phyloP scores from a whole-genome alignment of 2,113 vertebrate genomes.

The Pholis gunnellus region DNA sequence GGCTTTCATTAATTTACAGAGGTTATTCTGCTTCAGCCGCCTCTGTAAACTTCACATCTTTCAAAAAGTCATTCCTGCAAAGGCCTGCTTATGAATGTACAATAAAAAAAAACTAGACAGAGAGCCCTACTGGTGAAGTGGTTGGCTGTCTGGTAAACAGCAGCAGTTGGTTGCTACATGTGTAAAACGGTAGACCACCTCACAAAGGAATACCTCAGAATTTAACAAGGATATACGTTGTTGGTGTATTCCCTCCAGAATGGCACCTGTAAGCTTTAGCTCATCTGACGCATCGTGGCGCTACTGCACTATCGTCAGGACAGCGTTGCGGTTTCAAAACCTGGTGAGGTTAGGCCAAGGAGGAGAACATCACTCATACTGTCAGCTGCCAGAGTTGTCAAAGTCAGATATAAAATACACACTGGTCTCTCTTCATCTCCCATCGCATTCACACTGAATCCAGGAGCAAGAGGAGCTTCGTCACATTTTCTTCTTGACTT shows the following conservation, averaged over 20 bases:
- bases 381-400: too few species aligned
- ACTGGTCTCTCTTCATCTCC: too few species aligned
- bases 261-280: neutral
- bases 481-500: neutral
- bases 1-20: constrained; percentile 39
- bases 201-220: neutral
- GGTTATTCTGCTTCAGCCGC: constrained; percentile 19
- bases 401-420: too few species aligned
- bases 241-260: neutral
- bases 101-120: constrained; percentile 20
- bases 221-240: neutral
- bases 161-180: constrained; percentile 42
- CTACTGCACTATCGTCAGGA: neutral
- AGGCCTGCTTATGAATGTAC: constrained; percentile 24
- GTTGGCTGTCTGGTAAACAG: constrained; percentile 39
- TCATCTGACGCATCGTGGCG: neutral
- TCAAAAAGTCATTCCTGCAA: constrained; percentile 16
- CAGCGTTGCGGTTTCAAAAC: neutral
- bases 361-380: too few species aligned
- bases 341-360: too few species aligned
- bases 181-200: neutral
- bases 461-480: too few species aligned
- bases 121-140: constrained; percentile 22
- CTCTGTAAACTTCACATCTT: constrained; percentile 35
- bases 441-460: too few species aligned